Evolutionary conservation across 2,888 invertebrate genomes (phyloP).

Genomic region (Hemithea aestivaria): DNA sequence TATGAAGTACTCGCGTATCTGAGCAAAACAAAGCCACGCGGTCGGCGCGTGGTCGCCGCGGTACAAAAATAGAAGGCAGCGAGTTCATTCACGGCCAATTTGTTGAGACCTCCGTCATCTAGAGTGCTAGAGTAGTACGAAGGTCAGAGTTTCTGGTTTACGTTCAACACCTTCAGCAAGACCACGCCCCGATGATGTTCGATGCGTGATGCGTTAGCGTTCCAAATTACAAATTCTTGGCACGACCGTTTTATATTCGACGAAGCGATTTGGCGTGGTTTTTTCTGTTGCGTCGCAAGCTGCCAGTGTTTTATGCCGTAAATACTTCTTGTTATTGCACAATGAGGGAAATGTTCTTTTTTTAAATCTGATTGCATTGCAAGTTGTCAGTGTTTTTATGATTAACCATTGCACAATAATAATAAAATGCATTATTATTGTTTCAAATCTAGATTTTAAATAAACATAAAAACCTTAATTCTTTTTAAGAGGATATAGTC

Average conservation of each 20-base stretch:
- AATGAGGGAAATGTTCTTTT: too few relatives aligned
- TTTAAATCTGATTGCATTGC: too few relatives aligned
- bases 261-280: slow-evolving; percentile 11
- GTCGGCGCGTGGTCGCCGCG: slow-evolving; percentile 57
- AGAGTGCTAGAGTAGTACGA: background rate
- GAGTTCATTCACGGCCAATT: slow-evolving; percentile 11
- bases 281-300: slow-evolving; percentile 8
- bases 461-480: too few relatives aligned
- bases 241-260: slow-evolving; percentile 31
- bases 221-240: slow-evolving; percentile 54
- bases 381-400: too few relatives aligned
- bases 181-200: slow-evolving; percentile 62
- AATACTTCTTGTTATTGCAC: slow-evolving; percentile 5
- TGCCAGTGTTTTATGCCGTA: slow-evolving; percentile 6
- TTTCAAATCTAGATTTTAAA: too few relatives aligned
- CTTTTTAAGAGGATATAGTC: too few relatives aligned
- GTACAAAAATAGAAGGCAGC: slow-evolving; percentile 60
- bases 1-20: slow-evolving; percentile 36
- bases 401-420: too few relatives aligned
- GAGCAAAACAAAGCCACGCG: slow-evolving; percentile 74
- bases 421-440: too few relatives aligned
- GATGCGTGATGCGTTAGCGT: slow-evolving; percentile 35
- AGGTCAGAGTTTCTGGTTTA: background rate
- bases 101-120: background rate
- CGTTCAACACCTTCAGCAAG: slow-evolving; percentile 23